phyloP scores from a whole-genome alignment of 2,888 invertebrate genomes.

The Campaea margaritaria region DNA sequence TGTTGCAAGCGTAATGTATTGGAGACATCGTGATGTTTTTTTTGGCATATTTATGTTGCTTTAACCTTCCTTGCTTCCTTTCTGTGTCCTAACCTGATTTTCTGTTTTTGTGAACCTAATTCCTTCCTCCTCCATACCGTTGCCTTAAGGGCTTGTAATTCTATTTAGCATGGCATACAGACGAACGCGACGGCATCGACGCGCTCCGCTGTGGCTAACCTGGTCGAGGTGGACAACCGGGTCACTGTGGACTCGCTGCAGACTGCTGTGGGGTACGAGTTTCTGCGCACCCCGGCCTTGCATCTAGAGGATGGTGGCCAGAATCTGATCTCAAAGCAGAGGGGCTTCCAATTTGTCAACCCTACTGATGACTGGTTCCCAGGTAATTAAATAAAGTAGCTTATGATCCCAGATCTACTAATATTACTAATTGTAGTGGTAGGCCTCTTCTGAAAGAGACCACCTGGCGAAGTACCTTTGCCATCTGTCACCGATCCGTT shows the following conservation, averaged over 20 bases:
- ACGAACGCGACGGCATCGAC: conserved; percentile 95
- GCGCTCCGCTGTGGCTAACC: conserved; percentile 92
- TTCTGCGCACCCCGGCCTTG: conserved; percentile 89
- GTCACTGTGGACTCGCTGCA: conserved; percentile 90
- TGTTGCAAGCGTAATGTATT: conserved; percentile 39
- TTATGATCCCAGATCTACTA: too few species aligned
- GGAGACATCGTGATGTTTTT: conserved; percentile 22
- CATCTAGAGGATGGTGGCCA: conserved; percentile 90
- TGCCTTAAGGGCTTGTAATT: conserved; percentile 75
- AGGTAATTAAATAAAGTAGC: conserved; percentile 84
- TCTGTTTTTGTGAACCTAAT: conserved; percentile 51
- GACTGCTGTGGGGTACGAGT: conserved; percentile 93
- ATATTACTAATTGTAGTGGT: background rate
- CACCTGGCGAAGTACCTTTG: too few species aligned
- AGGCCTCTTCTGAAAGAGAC: too few species aligned
- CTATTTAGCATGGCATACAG: conserved; percentile 90
- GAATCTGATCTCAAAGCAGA: conserved; percentile 89
- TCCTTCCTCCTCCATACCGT: conserved; percentile 52
- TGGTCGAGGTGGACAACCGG: conserved; percentile 89
- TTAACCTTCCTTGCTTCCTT: conserved; percentile 31
- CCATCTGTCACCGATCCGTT: too few species aligned
- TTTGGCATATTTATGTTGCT: conserved; percentile 23
- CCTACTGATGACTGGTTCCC: conserved; percentile 96
- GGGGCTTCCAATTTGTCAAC: conserved; percentile 94
- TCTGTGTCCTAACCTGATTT: conserved; percentile 37